phyloP scores from a whole-genome alignment of 1,140 invertebrate genomes.

The Tetramorium simillimum region DNA sequence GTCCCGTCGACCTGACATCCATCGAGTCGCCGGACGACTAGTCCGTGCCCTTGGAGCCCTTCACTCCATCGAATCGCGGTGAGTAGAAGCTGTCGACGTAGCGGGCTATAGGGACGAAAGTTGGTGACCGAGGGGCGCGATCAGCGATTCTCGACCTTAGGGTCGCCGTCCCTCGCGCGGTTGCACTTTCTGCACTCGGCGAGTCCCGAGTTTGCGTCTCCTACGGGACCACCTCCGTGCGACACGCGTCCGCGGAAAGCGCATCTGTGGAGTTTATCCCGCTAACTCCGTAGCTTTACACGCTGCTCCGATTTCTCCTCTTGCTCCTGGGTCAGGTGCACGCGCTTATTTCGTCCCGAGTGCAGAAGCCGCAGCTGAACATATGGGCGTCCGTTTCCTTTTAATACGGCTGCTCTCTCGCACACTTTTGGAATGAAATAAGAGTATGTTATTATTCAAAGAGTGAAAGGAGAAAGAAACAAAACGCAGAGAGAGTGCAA shows the following conservation, averaged over 20 bases:
- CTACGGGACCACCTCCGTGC: neutral
- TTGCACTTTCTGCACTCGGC: neutral
- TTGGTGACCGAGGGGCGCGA: conserved; percentile 64
- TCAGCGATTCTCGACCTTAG: conserved; percentile 77
- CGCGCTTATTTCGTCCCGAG: neutral
- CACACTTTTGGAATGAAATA: neutral
- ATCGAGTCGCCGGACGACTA: neutral
- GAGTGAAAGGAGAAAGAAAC: neutral
- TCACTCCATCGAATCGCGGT: conserved; percentile 55
- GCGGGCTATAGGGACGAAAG: conserved; percentile 70
- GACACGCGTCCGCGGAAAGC: too few relatives aligned
- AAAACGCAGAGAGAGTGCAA: neutral
- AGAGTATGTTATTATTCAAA: neutral
- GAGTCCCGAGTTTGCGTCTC: too few relatives aligned
- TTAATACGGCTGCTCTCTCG: neutral
- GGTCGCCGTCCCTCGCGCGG: neutral
- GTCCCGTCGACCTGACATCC: conserved; percentile 15
- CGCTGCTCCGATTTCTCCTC: neutral
- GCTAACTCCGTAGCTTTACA: neutral
- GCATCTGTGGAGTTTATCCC: neutral
- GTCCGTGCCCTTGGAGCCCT: neutral
- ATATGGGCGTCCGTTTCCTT: neutral
- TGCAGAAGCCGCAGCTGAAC: neutral
- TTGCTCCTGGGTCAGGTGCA: neutral
- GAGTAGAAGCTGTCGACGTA: conserved; percentile 67